Conservation (phyloP, 2,888 invertebrate genomes). For the Aspidiotus rigidus region DNA sequence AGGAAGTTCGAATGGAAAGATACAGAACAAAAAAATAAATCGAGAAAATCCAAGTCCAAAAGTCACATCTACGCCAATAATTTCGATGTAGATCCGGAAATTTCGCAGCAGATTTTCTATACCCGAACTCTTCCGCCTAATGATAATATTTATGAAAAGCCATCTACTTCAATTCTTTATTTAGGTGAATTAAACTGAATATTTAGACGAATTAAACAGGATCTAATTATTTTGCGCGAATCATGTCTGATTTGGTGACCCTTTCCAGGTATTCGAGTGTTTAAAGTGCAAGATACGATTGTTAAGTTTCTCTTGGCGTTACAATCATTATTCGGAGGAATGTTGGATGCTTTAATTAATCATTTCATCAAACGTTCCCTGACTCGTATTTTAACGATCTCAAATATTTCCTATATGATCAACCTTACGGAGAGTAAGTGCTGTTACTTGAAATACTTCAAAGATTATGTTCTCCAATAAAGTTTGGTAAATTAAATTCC, state of each 20-base stretch:
- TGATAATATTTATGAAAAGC: neutral
- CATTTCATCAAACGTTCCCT: neutral
- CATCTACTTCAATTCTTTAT: slow-evolving; percentile 4
- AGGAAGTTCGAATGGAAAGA: slow-evolving; percentile 46
- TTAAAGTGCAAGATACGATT: neutral
- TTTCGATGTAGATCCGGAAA: slow-evolving; percentile 19
- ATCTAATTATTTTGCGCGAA: neutral
- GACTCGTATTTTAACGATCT: neutral
- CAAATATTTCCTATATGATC: neutral
- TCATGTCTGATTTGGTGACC: neutral
- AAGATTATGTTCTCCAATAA: too few relatives aligned
- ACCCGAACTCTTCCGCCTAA: neutral
- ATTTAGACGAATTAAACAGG: slow-evolving; percentile 6
- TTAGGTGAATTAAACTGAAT: slow-evolving; percentile 24
- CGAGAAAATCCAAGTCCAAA: slow-evolving; percentile 39
- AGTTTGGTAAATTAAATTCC: neutral
- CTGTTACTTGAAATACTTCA: neutral
- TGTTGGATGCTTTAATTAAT: neutral
- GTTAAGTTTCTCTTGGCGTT: neutral
- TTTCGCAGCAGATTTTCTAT: neutral
- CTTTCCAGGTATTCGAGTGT: neutral
- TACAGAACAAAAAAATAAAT: slow-evolving; percentile 39
- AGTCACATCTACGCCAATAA: slow-evolving; percentile 40
- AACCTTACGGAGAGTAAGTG: neutral
- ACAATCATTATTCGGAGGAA: neutral